Conservation (phyloP, 2,113 vertebrate genomes). For the Pollimyrus isidori region DNA sequence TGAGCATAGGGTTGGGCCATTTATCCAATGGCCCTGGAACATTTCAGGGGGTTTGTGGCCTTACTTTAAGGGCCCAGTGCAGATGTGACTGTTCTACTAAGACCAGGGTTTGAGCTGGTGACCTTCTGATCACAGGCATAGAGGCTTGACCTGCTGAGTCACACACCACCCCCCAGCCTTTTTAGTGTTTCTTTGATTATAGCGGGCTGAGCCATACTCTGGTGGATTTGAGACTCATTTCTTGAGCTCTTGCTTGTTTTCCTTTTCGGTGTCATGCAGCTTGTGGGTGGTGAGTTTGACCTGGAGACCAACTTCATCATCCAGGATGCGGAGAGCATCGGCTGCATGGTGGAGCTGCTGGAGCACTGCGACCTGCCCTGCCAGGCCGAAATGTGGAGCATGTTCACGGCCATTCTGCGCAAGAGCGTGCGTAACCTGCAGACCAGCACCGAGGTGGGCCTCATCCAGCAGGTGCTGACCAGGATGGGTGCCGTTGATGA, state of each 20-base stretch:
- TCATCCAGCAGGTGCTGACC: conserved; percentile 93
- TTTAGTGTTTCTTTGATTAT: neutral
- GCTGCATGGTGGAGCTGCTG: conserved; percentile 96
- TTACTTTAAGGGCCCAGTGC: neutral
- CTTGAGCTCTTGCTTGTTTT: neutral
- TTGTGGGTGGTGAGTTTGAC: conserved; percentile 97
- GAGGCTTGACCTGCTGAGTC: neutral
- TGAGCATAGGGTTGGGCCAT: neutral
- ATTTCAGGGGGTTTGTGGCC: neutral
- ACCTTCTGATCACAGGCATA: neutral
- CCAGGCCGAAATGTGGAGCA: conserved; percentile 99
- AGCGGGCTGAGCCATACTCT: neutral
- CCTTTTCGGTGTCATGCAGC: conserved; percentile 49
- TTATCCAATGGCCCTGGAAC: neutral
- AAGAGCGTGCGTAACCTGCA: conserved; percentile 98
- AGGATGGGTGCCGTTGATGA: conserved; percentile 96
- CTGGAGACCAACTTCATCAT: conserved; percentile 99
- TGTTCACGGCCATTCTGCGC: conserved; percentile 97
- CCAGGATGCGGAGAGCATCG: conserved; percentile 96
- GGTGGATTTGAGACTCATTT: neutral
- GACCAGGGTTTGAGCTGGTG: neutral
- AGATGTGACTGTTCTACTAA: neutral
- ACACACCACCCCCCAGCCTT: neutral
- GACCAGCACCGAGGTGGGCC: conserved; percentile 97
- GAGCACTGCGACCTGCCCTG: conserved; percentile 96